Percentiles rank a stretch among this genome's conserved stretches.
phyloP scores from a whole-genome alignment of 2,888 invertebrate species.

The Caenorhabditis virilis region DNA sequence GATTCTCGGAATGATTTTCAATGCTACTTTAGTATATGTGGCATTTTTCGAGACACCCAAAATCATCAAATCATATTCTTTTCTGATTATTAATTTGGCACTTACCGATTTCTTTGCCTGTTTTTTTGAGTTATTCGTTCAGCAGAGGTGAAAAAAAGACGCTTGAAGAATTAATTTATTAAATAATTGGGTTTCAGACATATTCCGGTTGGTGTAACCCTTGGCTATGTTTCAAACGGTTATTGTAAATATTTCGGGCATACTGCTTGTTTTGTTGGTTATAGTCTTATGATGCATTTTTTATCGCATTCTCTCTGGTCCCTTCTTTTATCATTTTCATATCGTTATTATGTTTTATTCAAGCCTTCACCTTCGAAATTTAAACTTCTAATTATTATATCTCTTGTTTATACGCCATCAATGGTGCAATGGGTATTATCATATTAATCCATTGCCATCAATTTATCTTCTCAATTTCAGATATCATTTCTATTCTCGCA shows the following conservation, averaged over 20 bases:
- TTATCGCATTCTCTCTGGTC: conserved; percentile 7
- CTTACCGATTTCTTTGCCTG: conserved; percentile 25
- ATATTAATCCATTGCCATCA: not conserved
- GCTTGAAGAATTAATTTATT: no score
- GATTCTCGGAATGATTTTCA: conserved; percentile 7
- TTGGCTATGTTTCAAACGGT: conserved; percentile 1
- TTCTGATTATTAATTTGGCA: conserved; percentile 26
- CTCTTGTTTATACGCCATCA: conserved; percentile 1
- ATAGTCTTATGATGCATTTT: conserved; percentile 8
- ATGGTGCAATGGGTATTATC: not conserved
- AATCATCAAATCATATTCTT: conserved; percentile 13
- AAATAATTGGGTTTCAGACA: conserved; percentile 1
- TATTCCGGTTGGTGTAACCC: not conserved
- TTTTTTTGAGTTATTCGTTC: conserved; percentile 21
- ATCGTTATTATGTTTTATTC: conserved; percentile 9
- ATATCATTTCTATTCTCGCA: conserved; percentile 2
- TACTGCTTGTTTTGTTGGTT: not conserved
- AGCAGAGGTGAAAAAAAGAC: no score
- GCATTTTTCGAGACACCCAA: conserved; percentile 11
- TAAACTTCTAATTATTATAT: not conserved
- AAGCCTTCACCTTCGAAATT: not conserved
- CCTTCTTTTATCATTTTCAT: conserved; percentile 12
- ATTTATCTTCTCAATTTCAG: not conserved
- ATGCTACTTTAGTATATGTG: conserved; percentile 4
- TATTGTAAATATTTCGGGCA: not conserved